These are phyloP conservation scores for Dasyprocta punctata DNA, from an alignment of 2,113 vertebrate genomes.

Conservation along the genomic window DNA sequence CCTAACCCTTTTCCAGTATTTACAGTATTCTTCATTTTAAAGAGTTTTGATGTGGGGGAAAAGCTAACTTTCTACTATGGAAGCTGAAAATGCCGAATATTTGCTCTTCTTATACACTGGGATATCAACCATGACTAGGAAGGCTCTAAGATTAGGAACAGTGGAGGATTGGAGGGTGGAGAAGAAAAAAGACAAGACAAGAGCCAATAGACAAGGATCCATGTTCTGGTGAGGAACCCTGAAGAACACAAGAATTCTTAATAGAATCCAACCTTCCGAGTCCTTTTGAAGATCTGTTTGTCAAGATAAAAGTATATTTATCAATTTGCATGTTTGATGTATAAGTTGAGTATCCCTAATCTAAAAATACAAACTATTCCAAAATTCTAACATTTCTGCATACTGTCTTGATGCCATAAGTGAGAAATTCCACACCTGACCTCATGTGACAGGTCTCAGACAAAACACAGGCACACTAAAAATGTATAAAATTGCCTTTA, in stretches of 20 bases:
- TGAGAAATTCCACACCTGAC: not conserved
- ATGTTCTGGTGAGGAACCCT: not conserved
- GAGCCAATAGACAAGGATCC: not conserved
- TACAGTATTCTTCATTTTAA: not conserved
- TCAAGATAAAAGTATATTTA: conserved; percentile 26
- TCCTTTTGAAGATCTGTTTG: not conserved
- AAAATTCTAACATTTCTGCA: not conserved
- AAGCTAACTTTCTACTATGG: not conserved
- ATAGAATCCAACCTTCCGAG: not conserved
- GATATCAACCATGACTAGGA: not conserved
- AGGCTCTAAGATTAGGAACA: not conserved
- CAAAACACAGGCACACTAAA: not conserved
- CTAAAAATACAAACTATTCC: not conserved
- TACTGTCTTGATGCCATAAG: not conserved
- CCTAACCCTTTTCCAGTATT: not conserved
- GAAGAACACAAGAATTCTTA: conserved; percentile 37
- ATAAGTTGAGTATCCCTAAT: not conserved
- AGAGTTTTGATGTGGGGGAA: not conserved
- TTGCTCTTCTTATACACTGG: not conserved
- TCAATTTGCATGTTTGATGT: not conserved
- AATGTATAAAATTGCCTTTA: not conserved
- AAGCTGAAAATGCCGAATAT: not conserved
- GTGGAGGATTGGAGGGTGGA: not conserved
- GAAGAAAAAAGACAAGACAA: not conserved
- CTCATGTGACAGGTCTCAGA: not conserved